Percentiles rank a stretch among this genome's conserved stretches.
These are phyloP conservation scores for Stramonita haemastoma DNA, from an alignment of 2,888 invertebrate species.

Conservation along the genomic window DNA sequence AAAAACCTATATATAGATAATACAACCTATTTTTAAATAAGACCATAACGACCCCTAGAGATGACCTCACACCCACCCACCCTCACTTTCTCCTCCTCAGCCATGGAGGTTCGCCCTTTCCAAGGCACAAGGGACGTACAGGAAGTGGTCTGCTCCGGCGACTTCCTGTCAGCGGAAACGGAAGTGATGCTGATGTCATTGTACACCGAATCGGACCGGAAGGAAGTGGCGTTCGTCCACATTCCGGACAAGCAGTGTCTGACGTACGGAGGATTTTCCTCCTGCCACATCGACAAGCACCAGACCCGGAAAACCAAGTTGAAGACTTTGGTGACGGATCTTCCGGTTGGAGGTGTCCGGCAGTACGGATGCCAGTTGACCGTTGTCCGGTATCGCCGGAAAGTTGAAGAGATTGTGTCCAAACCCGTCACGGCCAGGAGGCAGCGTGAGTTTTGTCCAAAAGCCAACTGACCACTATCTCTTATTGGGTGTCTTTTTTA, in stretches of 20 bases:
- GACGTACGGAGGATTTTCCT: constrained; percentile 22
- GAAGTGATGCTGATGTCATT: constrained; percentile 40
- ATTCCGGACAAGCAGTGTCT: constrained; percentile 6
- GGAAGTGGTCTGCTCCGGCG: constrained; percentile 34
- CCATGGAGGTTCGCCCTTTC: constrained; percentile 29
- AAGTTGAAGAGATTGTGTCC: constrained; percentile 18
- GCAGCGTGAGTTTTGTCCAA: constrained; percentile 14
- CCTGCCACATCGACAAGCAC: constrained; percentile 31
- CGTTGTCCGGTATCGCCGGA: constrained; percentile 3
- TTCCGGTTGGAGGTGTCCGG: background rate
- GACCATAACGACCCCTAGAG: background rate
- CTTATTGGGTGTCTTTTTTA: background rate
- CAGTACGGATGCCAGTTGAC: constrained; percentile 33
- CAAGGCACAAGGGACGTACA: constrained; percentile 29
- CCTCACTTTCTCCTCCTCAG: background rate
- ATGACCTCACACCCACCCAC: too few relatives aligned
- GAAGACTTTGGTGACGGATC: constrained; percentile 22
- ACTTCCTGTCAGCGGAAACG: constrained; percentile 20
- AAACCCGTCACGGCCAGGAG: constrained; percentile 10
- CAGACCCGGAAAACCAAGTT: background rate
- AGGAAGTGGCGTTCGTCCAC: constrained; percentile 28
- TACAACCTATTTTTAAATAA: too few relatives aligned
- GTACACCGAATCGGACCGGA: background rate
- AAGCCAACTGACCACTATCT: background rate
- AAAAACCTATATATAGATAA: too few relatives aligned